Base-by-base conservation (phyloP, 2,113 vertebrate genomes). In the Leptobrachium ailaonicum region DNA sequence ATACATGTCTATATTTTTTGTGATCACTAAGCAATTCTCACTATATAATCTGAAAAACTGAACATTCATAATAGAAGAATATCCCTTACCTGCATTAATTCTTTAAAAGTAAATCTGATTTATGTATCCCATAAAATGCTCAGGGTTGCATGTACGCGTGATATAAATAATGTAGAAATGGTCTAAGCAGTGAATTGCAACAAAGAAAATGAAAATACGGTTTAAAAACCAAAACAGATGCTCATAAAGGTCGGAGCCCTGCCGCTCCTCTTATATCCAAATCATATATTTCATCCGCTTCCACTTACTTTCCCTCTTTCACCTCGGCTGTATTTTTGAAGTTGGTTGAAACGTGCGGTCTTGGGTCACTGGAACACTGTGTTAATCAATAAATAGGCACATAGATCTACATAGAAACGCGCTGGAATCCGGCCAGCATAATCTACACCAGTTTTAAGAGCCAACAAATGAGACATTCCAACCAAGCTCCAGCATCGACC, bases 321-420 rank as follows among this genome's bases (percentile, higher is more conserved):
- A 77, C 70, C 53, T 76, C 63, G 43, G 14, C 53, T 41, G 43
- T 75, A 53, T 41, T 85, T 85, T 86, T 88, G 85, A 90, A 88
- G 85, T 87, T 87, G 86, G 82, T 83, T 86, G 81, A 78, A 85
- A 80, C 87, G 85, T 85, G 85, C 72, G 71, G 83, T 86, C 86
- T 86, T 76, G 82, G 83, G 85, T 89, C 88, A 90, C 88, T 47
- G 86, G 84, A 84, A 83, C 6, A 62, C 86, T 88, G 83, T 89
- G 87, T 90, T 82, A 84, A 87, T 68, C 82, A 72, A 79, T 42
- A 78, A 85, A 82, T 82, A 75, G 79, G 56, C 58, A 20, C 70
- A 80, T 47, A 83, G 85, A 81, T 85, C 89, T 87, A 80, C 50
- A 66, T 40, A 86, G 89, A 86, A 87, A 84, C 69, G 53, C 76